These are phyloP conservation scores for Octodon degus DNA, from an alignment of 2,113 vertebrate genomes.

Conservation along the genomic window DNA sequence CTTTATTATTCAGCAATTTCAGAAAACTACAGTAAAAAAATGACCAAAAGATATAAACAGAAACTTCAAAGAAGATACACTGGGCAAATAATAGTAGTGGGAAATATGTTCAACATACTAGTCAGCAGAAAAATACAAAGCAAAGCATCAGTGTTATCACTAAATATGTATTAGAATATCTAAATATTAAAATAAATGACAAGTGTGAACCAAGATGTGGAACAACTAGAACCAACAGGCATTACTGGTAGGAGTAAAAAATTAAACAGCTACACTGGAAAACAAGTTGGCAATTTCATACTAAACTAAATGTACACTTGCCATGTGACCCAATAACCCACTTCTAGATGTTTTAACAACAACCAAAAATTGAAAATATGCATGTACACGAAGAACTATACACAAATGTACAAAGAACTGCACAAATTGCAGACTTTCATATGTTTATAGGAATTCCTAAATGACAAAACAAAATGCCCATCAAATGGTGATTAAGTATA, in stretches of 20 bases:
- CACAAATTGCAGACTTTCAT: neutral
- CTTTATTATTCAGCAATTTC: neutral
- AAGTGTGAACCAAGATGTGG: neutral
- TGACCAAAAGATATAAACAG: neutral
- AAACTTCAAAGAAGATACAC: neutral
- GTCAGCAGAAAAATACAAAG: conserved; percentile 15
- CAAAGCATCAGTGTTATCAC: neutral
- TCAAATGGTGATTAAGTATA: neutral
- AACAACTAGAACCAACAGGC: neutral
- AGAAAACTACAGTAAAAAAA: neutral
- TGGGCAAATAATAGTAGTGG: neutral
- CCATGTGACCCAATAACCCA: neutral
- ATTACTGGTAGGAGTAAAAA: neutral
- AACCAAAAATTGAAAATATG: conserved; percentile 9
- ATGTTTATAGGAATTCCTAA: conserved; percentile 12
- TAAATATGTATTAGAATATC: neutral
- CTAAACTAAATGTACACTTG: neutral
- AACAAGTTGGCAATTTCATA: neutral
- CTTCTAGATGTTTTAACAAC: neutral
- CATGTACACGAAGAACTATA: neutral
- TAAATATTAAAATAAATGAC: conserved; percentile 32
- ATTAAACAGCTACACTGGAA: neutral
- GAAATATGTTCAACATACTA: neutral
- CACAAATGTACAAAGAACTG: neutral
- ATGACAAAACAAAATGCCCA: neutral